Percentiles rank a stretch among this genome's conserved stretches.
These are phyloP conservation scores for Ichneumoninae sp. DNA, from an alignment of 2,888 invertebrate species.

Conservation along the genomic window DNA sequence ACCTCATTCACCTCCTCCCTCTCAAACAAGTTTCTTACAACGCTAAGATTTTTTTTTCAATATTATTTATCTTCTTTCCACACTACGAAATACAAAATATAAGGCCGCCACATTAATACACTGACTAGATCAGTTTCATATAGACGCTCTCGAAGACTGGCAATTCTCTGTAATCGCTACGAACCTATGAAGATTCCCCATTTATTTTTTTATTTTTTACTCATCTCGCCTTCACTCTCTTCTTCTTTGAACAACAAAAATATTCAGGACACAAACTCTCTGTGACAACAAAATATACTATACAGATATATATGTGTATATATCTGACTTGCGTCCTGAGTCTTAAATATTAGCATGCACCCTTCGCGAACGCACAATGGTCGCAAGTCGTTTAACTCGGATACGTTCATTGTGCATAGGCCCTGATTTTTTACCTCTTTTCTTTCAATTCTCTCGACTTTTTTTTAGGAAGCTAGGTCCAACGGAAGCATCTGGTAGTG, in stretches of 20 bases:
- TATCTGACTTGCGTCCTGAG: slow-evolving; percentile 71
- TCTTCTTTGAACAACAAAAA: slow-evolving; percentile 76
- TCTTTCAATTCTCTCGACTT: not conserved
- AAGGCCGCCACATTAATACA: slow-evolving; percentile 84
- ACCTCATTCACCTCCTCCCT: slow-evolving; percentile 22
- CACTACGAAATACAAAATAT: slow-evolving; percentile 83
- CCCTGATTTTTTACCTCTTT: slow-evolving; percentile 40
- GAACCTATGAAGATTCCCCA: slow-evolving; percentile 21
- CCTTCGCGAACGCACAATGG: slow-evolving; percentile 55
- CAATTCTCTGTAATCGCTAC: slow-evolving; percentile 64
- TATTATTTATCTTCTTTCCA: slow-evolving; percentile 33
- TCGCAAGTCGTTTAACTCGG: slow-evolving; percentile 39
- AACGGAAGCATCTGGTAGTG: slow-evolving; percentile 60
- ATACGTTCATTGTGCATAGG: slow-evolving; percentile 61
- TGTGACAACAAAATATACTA: slow-evolving; percentile 81
- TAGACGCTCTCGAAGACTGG: slow-evolving; percentile 71
- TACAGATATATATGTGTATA: slow-evolving; percentile 56
- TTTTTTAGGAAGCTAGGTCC: slow-evolving; percentile 49
- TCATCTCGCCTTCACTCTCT: slow-evolving; percentile 63
- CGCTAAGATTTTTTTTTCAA: slow-evolving; percentile 41
- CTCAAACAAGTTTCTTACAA: slow-evolving; percentile 49
- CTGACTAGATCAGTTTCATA: slow-evolving; percentile 83
- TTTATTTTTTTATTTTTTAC: slow-evolving; percentile 68
- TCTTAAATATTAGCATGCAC: slow-evolving; percentile 65
- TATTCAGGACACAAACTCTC: slow-evolving; percentile 74